Conservation (phyloP, 1,140 invertebrate species). For the Stegodyphus mimosarum region DNA sequence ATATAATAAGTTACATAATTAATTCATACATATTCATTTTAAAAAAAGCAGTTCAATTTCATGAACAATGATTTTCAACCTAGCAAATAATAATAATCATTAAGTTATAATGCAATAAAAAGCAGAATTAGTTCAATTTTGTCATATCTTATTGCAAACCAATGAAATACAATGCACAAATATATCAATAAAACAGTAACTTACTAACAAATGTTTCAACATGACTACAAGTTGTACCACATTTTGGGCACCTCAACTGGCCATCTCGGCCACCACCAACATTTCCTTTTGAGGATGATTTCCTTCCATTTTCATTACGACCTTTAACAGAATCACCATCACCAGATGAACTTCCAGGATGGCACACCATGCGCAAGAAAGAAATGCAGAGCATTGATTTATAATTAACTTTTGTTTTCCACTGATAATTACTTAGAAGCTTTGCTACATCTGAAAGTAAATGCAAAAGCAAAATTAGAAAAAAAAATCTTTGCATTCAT, state of each 20-base stretch:
- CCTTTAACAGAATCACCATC: conserved; percentile 1
- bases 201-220: conserved; percentile 96
- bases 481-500: not conserved
- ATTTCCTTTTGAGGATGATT: conserved; percentile 26
- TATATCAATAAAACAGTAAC: conserved; percentile 65
- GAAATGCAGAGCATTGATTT: conserved; percentile 6
- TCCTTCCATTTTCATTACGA: conserved; percentile 10
- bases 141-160: not conserved
- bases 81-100: not conserved
- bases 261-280: conserved; percentile 67
- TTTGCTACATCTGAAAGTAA: conserved; percentile 25
- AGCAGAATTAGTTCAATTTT: not conserved
- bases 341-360: not conserved
- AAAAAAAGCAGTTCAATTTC: too few relatives aligned
- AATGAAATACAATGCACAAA: conserved; percentile 5
- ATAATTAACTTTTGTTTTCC: not conserved
- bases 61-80: too few relatives aligned
- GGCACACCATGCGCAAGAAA: conserved; percentile 1
- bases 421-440: conserved; percentile 23
- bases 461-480: not conserved
- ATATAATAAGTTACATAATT: too few relatives aligned
- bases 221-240: conserved; percentile 94
- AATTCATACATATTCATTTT: too few relatives aligned
- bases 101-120: not conserved
- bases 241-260: conserved; percentile 90